phyloP scores from a whole-genome alignment of 2,797 vertebrate species.

The Tragelaphus eurycerus region DNA sequence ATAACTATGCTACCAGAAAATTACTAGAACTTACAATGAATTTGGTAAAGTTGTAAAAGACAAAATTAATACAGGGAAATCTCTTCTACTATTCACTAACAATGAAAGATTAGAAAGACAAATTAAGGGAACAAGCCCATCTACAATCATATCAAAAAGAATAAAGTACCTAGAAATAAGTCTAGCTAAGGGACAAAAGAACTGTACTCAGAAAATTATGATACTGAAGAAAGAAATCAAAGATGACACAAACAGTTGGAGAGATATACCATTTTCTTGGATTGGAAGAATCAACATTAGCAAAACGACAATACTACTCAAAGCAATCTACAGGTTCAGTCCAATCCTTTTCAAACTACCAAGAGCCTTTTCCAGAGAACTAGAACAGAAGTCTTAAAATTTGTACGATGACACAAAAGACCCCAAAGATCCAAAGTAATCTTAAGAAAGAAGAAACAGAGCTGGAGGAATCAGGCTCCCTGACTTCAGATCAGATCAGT shows the following conservation, averaged over 20 bases:
- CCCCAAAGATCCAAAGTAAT: neutral
- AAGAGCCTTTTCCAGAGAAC: neutral
- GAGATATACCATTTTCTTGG: neutral
- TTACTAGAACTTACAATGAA: neutral
- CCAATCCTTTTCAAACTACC: rapidly evolving
- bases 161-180: neutral
- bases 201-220: neutral
- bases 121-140: neutral
- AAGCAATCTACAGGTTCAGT: neutral
- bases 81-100: neutral
- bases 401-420: neutral
- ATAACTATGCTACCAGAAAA: neutral
- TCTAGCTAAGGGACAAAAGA: neutral
- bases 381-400: neutral
- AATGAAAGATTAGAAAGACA: neutral
- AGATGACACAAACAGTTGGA: neutral
- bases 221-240: neutral
- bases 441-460: neutral
- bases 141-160: neutral
- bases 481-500: neutral
- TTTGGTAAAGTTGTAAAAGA: neutral
- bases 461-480: neutral
- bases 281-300: neutral
- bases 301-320: neutral
- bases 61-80: neutral